phyloP scores from a whole-genome alignment of 2,113 vertebrate species.

The Lethenteron reissneri region DNA sequence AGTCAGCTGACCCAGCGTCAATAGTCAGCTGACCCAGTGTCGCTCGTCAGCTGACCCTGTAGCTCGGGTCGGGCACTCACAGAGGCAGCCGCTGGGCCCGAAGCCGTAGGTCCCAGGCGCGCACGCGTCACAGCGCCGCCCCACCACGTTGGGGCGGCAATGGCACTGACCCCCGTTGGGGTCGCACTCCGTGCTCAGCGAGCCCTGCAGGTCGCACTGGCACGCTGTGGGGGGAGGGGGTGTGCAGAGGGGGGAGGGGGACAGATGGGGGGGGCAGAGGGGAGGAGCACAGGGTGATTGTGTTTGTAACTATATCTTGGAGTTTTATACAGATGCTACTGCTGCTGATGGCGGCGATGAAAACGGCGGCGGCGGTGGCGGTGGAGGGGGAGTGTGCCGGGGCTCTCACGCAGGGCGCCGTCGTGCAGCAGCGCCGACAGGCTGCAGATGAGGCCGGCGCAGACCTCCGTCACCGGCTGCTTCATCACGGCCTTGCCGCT shows the following conservation, averaged over 20 bases:
- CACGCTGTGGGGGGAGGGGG: constrained; percentile 32
- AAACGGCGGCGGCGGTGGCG: background rate
- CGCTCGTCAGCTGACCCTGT: too few species aligned
- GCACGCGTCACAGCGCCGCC: constrained; percentile 51
- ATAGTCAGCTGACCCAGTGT: too few species aligned
- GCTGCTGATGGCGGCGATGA: constrained; percentile 21
- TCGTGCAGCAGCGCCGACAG: constrained; percentile 53
- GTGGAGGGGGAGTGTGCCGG: background rate
- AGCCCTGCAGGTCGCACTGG: constrained; percentile 65
- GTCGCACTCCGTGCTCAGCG: constrained; percentile 51
- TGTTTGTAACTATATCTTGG: too few species aligned
- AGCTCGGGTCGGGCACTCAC: constrained; percentile 21
- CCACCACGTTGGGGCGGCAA: constrained; percentile 52
- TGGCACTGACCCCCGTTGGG: constrained; percentile 61
- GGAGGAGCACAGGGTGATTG: too few species aligned
- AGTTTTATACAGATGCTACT: too few species aligned
- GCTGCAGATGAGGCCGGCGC: constrained; percentile 50
- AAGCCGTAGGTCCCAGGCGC: constrained; percentile 58
- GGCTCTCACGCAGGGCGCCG: constrained; percentile 55
- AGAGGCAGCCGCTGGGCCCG: constrained; percentile 48
- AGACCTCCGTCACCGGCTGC: constrained; percentile 33
- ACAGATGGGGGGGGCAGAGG: background rate
- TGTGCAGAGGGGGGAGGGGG: background rate
- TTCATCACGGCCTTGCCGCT: constrained; percentile 29
- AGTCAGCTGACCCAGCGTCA: too few species aligned